A percentile compares a stretch with the other conserved stretches of the same genome.
Conservation (phyloP, 2,113 vertebrate species). For the Chionodraco myersi region DNA sequence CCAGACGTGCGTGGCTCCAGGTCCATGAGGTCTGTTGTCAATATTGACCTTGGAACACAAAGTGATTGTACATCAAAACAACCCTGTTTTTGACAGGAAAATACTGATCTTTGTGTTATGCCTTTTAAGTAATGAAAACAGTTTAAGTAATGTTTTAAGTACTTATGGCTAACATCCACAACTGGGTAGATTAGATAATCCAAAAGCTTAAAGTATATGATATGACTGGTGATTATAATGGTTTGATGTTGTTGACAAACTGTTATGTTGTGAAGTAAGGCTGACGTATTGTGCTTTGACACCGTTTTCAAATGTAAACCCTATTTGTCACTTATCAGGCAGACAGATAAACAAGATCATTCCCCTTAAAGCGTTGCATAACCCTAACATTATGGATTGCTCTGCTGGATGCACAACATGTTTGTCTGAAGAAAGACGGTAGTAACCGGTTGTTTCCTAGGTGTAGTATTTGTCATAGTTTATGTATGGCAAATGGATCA, state of each 20-base stretch:
- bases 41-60: constrained; percentile 81
- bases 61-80: constrained; percentile 72
- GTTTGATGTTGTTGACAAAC: neutral
- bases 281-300: constrained; percentile 18
- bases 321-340: constrained; percentile 61
- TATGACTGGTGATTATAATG: neutral
- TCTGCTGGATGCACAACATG: constrained; percentile 71
- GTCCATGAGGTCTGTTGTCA: constrained; percentile 77
- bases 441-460: constrained; percentile 64
- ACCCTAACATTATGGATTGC: constrained; percentile 59
- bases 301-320: constrained; percentile 56
- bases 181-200: neutral
- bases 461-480: constrained; percentile 80
- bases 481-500: constrained; percentile 36
- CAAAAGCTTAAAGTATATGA: neutral
- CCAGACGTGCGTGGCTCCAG: constrained; percentile 64
- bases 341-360: constrained; percentile 75
- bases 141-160: neutral
- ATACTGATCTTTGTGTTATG: constrained; percentile 22
- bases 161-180: neutral
- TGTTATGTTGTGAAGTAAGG: constrained; percentile 18
- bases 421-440: constrained; percentile 63
- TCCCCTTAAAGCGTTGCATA: constrained; percentile 63
- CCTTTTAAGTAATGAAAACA: constrained; percentile 38
- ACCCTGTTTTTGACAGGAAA: constrained; percentile 45